A percentile compares a stretch with the other conserved stretches of the same genome.
These are phyloP conservation scores for Ceyx melanurus DNA, from an alignment of 2,113 vertebrate genomes.

Conservation along the genomic window DNA sequence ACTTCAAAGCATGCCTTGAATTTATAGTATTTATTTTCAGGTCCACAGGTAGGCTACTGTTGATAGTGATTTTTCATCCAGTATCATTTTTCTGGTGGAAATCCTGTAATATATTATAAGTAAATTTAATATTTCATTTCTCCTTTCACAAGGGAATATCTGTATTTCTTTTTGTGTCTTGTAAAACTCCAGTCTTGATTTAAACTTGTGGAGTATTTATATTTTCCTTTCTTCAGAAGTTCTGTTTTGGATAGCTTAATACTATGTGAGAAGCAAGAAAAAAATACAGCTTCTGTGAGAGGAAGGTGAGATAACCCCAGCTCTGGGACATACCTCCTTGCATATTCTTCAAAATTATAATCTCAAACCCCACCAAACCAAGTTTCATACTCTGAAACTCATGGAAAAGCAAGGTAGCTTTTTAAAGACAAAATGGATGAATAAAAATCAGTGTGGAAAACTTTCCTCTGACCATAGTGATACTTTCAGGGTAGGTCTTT, in stretches of 20 bases:
- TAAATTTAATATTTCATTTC: not conserved
- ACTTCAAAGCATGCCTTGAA: not conserved
- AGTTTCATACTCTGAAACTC: not conserved
- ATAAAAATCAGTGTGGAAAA: not conserved
- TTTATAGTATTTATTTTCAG: not conserved
- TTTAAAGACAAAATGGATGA: not conserved
- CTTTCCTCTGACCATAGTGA: not conserved
- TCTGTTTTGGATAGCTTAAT: not conserved
- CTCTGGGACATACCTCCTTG: not conserved
- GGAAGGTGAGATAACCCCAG: not conserved
- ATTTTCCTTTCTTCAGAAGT: not conserved
- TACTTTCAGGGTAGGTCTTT: not conserved
- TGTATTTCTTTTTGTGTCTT: not conserved
- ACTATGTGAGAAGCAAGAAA: not conserved
- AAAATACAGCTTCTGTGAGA: not conserved
- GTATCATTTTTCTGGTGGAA: not conserved
- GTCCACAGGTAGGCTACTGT: not conserved
- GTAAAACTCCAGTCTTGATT: not conserved
- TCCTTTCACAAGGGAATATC: not conserved
- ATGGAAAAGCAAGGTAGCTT: not conserved
- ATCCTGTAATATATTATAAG: not conserved
- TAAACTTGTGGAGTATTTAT: not conserved
- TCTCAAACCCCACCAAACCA: not conserved
- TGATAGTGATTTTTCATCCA: not conserved
- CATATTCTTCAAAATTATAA: not conserved